Evolutionary conservation across 2,888 invertebrate genomes (phyloP).

Genomic region (Sclerodermus sp.): DNA sequence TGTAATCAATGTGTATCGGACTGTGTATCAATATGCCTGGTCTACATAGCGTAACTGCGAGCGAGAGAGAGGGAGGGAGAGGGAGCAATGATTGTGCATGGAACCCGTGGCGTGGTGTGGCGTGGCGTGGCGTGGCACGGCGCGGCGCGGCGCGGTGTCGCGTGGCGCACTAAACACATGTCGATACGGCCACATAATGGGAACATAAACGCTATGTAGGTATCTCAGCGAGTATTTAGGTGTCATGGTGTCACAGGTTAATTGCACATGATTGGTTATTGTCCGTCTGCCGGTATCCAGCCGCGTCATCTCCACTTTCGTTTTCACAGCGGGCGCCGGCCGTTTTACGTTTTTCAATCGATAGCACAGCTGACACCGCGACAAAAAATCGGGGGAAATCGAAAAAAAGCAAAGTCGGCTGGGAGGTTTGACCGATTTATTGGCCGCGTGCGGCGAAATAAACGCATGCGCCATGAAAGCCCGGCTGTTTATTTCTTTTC

Average conservation of each 20-base stretch:
- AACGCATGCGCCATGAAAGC: no score
- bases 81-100: slow-evolving; percentile 10
- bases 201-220: slow-evolving; percentile 50
- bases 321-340: slow-evolving; percentile 23
- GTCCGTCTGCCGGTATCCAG: slow-evolving; percentile 39
- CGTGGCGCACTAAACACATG: slow-evolving; percentile 50
- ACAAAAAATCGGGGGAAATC: slow-evolving; percentile 13
- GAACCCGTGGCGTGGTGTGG: slow-evolving; percentile 20
- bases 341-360: slow-evolving; percentile 17
- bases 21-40: slow-evolving; percentile 38
- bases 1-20: slow-evolving; percentile 40
- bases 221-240: slow-evolving; percentile 46
- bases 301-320: slow-evolving; percentile 38
- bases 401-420: not conserved
- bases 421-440: slow-evolving; percentile 33
- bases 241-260: slow-evolving; percentile 55
- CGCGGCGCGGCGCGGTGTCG: slow-evolving; percentile 6
- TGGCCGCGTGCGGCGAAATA: slow-evolving; percentile 17
- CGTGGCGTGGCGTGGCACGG: slow-evolving; percentile 7
- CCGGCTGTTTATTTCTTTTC: no score
- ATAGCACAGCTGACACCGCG: slow-evolving; percentile 28
- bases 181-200: slow-evolving; percentile 56
- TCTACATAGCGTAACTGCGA: slow-evolving; percentile 22
- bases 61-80: slow-evolving; percentile 3
- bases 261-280: slow-evolving; percentile 56